phyloP scores from a whole-genome alignment of 2,888 invertebrate species.

The Papilio demoleus region DNA sequence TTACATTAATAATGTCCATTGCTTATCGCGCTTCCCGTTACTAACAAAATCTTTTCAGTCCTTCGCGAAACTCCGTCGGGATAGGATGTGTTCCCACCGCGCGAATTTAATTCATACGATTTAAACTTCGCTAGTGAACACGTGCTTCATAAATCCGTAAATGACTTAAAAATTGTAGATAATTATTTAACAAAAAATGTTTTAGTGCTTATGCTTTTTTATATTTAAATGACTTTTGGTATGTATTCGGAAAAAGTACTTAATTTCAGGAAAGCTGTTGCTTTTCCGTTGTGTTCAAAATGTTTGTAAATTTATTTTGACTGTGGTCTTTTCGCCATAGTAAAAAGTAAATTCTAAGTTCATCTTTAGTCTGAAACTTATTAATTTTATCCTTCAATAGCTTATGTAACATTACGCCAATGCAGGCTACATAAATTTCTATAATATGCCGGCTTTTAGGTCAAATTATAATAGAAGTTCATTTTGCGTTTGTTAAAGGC shows the following conservation, averaged over 20 bases:
- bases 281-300: neutral
- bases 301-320: neutral
- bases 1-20: slow-evolving; percentile 27
- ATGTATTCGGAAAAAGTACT: slow-evolving; percentile 1
- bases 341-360: neutral
- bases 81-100: slow-evolving; percentile 39
- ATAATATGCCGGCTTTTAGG: slow-evolving; percentile 23
- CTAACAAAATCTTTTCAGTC: slow-evolving; percentile 33
- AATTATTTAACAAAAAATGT: neutral
- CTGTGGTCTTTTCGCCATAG: neutral
- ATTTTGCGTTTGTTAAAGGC: neutral
- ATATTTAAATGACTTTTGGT: neutral
- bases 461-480: slow-evolving; percentile 2
- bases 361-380: neutral
- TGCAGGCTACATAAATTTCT: slow-evolving; percentile 62
- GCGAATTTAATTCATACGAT: slow-evolving; percentile 36
- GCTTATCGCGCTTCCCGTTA: slow-evolving; percentile 31
- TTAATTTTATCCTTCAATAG: slow-evolving; percentile 41
- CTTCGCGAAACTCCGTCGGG: slow-evolving; percentile 30
- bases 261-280: neutral
- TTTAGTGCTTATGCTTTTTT: neutral
- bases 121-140: slow-evolving; percentile 52
- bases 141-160: slow-evolving; percentile 37
- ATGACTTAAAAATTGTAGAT: slow-evolving; percentile 36
- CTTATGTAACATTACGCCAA: slow-evolving; percentile 76